Base-by-base conservation (phyloP, 64 coral and sea anemone species). In the Platygyra sinensis region DNA sequence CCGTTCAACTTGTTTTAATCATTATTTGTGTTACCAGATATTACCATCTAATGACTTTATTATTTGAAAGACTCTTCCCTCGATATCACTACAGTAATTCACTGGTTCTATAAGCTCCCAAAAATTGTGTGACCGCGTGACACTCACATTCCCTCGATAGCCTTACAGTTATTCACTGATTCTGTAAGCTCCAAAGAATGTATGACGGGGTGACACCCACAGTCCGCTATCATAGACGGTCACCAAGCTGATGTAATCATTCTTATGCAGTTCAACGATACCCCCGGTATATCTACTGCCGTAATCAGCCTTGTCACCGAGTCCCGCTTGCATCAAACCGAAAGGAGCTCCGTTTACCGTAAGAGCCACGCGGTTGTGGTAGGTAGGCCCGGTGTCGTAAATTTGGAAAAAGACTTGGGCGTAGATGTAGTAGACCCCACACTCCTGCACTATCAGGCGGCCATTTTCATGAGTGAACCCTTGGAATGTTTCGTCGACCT, bases 141-240 rank as follows among this genome's bases (percentile, higher is more conserved):
- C 0, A 80, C 25, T 51, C 77, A 80, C 25, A 80, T 46, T 46
- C 7, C 3, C 42, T 5, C 7, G 42, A 46, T 46, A 46, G 42
- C 7, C 3, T 46, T 46, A 46, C 42, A 46, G 42, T 46, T 46
- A 46, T 46, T 46, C 42, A 46, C 42, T 5, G 42, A 76, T 76
- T 42, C 39, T 80, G 10, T 80, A 80, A 30, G 77, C 77, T 16
- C 77, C 77, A 30, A 80, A 60, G n/a, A 80, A 80, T n/a, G 51
- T 80, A 25, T 80, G 77, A 15, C 7, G 12, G 10, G 1, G 11
- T 27, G 51, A 29, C 0, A 80, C 51, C 77, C 77, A 80, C 25
- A 80, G 8, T 16, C 7, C 5, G 51, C 77, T 80, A 12, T 12
- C 24, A 31, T 5, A 80, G 7, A 80, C 51, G 25, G 77, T 80